phyloP scores from a whole-genome alignment of 2,888 invertebrate species.

The Phyllotreta cruciferae region DNA sequence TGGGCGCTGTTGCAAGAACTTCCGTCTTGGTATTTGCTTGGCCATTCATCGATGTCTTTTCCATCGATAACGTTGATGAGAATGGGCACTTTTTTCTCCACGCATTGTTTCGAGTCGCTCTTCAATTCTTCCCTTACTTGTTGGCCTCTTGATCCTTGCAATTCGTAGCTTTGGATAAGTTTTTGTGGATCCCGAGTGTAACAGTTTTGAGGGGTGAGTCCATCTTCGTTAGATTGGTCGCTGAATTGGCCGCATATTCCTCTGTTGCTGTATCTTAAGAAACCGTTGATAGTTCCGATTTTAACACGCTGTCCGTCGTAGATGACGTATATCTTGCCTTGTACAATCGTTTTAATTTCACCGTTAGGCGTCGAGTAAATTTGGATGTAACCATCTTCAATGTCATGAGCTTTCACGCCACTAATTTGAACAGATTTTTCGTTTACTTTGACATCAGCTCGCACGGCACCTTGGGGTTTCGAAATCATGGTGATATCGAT shows the following conservation, averaged over 20 bases:
- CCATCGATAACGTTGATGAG: slow-evolving; percentile 60
- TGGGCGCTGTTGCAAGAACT: slow-evolving; percentile 55
- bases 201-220: slow-evolving; percentile 65
- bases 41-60: not conserved
- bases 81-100: slow-evolving; percentile 45
- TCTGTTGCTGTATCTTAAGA: slow-evolving; percentile 65
- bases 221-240: slow-evolving; percentile 67
- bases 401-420: slow-evolving; percentile 50
- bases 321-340: slow-evolving; percentile 62
- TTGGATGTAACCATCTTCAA: slow-evolving; percentile 59
- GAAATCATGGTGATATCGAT: slow-evolving; percentile 57
- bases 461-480: slow-evolving; percentile 46
- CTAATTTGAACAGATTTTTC: slow-evolving; percentile 55
- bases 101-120: slow-evolving; percentile 58
- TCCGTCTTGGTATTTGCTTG: not conserved
- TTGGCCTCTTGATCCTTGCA: slow-evolving; percentile 60
- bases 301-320: slow-evolving; percentile 69
- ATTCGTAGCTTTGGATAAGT: slow-evolving; percentile 67
- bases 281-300: slow-evolving; percentile 48
- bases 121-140: slow-evolving; percentile 49
- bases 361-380: slow-evolving; percentile 62
- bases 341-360: slow-evolving; percentile 65
- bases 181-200: slow-evolving; percentile 62
- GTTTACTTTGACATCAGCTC: slow-evolving; percentile 58
- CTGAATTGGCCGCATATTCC: slow-evolving; percentile 74